Evolutionary conservation across 2,113 vertebrate genomes (phyloP).

Genomic region (Ailurus styani): DNA sequence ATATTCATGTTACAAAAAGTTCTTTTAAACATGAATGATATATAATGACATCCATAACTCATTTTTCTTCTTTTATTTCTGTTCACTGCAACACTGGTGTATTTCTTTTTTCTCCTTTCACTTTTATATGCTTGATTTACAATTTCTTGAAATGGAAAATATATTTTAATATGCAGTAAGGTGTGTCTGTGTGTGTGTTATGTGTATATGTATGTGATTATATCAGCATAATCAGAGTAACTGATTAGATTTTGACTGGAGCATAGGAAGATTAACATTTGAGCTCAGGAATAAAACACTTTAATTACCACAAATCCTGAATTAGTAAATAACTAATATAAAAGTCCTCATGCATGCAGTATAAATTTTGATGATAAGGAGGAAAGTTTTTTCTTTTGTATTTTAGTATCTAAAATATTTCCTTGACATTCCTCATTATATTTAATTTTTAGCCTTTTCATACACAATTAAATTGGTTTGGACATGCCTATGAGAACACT

Average conservation of each 20-base stretch:
- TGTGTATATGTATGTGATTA: background rate
- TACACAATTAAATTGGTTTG: background rate
- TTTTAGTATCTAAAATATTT: background rate
- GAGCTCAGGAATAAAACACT: slow-evolving; percentile 30
- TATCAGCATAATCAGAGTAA: slow-evolving; percentile 25
- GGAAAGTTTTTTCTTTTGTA: background rate
- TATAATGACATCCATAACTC: slow-evolving; percentile 57
- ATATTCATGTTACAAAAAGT: slow-evolving; percentile 61
- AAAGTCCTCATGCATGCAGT: background rate
- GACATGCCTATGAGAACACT: background rate
- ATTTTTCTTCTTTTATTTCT: slow-evolving; percentile 58
- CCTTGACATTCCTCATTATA: background rate
- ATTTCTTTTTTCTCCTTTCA: slow-evolving; percentile 50
- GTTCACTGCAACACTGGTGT: slow-evolving; percentile 1
- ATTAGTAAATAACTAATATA: slow-evolving; percentile 25
- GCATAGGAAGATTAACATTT: slow-evolving; percentile 41
- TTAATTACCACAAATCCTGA: slow-evolving; percentile 3
- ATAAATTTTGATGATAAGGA: background rate
- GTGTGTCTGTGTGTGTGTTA: background rate
- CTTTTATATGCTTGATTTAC: slow-evolving; percentile 49
- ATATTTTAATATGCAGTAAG: slow-evolving; percentile 36
- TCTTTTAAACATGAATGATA: slow-evolving; percentile 63
- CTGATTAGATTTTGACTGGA: slow-evolving; percentile 53
- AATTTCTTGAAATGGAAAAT: slow-evolving; percentile 48
- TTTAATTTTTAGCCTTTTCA: background rate